A percentile compares a stretch with the other conserved stretches of the same genome.
Conservation (phyloP, 2,797 vertebrate genomes). For the Chelon auratus region DNA sequence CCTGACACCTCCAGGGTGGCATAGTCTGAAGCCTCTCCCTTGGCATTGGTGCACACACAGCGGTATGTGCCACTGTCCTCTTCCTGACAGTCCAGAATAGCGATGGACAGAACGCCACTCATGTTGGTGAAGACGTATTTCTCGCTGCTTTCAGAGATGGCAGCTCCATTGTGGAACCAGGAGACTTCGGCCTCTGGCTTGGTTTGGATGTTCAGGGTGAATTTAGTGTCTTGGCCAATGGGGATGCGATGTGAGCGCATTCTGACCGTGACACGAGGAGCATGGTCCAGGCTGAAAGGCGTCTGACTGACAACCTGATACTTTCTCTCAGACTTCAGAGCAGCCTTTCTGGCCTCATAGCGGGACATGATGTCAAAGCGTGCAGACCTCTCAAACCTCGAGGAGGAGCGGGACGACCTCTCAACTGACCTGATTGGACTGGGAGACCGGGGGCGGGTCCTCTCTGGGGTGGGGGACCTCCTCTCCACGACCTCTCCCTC, state of each 20-base stretch:
- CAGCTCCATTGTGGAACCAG: constrained; percentile 94
- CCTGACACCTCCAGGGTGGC: constrained; percentile 94
- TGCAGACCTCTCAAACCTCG: constrained; percentile 96
- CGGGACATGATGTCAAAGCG: constrained; percentile 99
- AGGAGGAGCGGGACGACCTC: constrained; percentile 91
- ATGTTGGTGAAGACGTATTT: constrained; percentile 93
- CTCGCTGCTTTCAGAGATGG: constrained; percentile 88
- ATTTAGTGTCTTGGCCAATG: constrained; percentile 91
- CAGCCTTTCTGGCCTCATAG: constrained; percentile 97
- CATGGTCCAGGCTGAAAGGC: constrained; percentile 96
- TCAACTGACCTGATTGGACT: constrained; percentile 93
- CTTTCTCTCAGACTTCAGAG: constrained; percentile 95
- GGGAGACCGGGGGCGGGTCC: constrained; percentile 97
- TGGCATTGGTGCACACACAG: constrained; percentile 92
- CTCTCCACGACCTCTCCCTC: constrained; percentile 86
- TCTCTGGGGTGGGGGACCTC: constrained; percentile 97
- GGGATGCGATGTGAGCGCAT: constrained; percentile 98
- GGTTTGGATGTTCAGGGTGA: constrained; percentile 95
- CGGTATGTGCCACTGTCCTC: constrained; percentile 98
- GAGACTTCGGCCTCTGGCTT: constrained; percentile 92
- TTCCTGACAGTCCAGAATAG: constrained; percentile 92
- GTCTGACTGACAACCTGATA: constrained; percentile 95
- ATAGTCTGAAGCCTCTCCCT: constrained; percentile 97
- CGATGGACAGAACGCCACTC: constrained; percentile 93
- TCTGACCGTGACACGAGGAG: constrained; percentile 94